Percentiles rank a stretch among this genome's conserved stretches.
phyloP scores from a whole-genome alignment of 37 sponge, comb jelly and placozoan species.

The Aphrocallistes beatrix region DNA sequence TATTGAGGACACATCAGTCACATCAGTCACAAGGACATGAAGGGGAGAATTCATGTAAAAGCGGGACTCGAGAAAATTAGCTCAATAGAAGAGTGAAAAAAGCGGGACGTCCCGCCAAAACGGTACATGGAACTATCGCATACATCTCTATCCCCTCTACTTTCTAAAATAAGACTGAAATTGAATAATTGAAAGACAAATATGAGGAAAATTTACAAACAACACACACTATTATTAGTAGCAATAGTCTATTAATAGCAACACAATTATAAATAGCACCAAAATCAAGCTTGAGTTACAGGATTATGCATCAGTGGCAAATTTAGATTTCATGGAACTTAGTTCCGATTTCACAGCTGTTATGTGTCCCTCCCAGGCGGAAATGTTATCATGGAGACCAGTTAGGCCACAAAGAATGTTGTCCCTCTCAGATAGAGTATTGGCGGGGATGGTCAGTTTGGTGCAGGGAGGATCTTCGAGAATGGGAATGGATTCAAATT shows the following conservation, averaged over 20 bases:
- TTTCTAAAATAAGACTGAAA: too few relatives aligned
- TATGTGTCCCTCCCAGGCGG: neutral
- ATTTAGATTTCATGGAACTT: neutral
- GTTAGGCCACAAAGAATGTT: neutral
- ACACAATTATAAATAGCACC: neutral
- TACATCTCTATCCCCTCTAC: too few relatives aligned
- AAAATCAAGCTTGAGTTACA: neutral
- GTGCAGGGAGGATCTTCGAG: neutral
- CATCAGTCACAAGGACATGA: too few relatives aligned
- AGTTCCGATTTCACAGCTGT: neutral
- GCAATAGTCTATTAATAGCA: neutral
- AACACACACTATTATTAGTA: neutral
- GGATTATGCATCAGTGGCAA: neutral
- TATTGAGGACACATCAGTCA: too few relatives aligned
- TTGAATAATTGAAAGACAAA: neutral
- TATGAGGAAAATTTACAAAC: neutral
- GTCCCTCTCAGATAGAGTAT: neutral
- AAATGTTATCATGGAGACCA: neutral
- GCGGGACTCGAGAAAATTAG: too few relatives aligned
- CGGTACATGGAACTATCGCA: too few relatives aligned
- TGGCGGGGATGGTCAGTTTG: neutral
- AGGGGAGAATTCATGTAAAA: too few relatives aligned
- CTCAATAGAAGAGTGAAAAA: too few relatives aligned
- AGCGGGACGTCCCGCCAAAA: too few relatives aligned
- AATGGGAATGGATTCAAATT: slow-evolving; percentile 1